phyloP scores from a whole-genome alignment of 2,113 vertebrate genomes.

The Ictalurus furcatus region DNA sequence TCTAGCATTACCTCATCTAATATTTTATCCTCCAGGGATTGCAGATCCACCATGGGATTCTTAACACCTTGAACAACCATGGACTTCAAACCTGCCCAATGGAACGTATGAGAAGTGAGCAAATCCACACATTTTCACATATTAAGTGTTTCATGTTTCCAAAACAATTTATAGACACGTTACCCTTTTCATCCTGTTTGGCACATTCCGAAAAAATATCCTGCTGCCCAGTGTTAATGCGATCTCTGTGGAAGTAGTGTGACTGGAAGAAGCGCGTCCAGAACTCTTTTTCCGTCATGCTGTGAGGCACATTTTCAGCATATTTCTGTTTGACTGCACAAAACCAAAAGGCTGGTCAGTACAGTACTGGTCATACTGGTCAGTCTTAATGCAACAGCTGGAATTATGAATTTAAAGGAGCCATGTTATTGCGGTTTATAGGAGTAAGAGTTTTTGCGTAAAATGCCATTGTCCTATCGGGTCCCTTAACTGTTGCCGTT shows the following conservation, averaged over 20 bases:
- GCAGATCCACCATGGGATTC: constrained; percentile 93
- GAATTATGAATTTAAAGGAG: not conserved
- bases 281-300: constrained; percentile 95
- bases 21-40: constrained; percentile 90
- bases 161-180: not conserved
- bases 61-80: constrained; percentile 96
- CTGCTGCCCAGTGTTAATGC: constrained; percentile 91
- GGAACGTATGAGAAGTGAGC: not conserved
- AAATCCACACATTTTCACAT: not conserved
- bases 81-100: constrained; percentile 84
- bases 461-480: not conserved
- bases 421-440: not conserved
- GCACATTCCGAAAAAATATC: constrained; percentile 98
- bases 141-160: not conserved
- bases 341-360: not conserved
- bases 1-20: constrained; percentile 86
- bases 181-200: constrained; percentile 96
- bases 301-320: constrained; percentile 94
- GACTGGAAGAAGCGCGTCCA: constrained; percentile 99
- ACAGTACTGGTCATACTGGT: too few relatives aligned
- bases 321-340: constrained; percentile 95
- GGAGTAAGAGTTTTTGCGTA: not conserved
- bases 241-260: constrained; percentile 98
- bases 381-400: not conserved
- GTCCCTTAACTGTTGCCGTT: not conserved